Percentiles rank a stretch among this genome's conserved stretches.
phyloP scores from a whole-genome alignment of 2,113 vertebrate genomes.

The Lagopus leucura region DNA sequence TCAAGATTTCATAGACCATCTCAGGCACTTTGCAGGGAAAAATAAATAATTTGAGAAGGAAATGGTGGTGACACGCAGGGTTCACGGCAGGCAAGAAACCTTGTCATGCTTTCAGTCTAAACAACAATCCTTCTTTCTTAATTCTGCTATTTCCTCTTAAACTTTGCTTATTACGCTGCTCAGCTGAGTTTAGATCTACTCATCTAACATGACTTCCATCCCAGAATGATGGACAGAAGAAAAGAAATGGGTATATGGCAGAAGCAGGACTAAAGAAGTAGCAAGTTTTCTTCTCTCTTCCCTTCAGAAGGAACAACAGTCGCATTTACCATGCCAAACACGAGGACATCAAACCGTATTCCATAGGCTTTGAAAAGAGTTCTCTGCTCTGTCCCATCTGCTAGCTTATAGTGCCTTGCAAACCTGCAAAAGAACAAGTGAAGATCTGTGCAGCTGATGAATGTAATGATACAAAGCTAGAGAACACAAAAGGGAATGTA shows the following conservation, averaged over 20 bases:
- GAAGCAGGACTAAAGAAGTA: not conserved
- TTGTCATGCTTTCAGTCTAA: not conserved
- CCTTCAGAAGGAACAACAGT: not conserved
- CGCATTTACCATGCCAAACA: slow-evolving; percentile 83
- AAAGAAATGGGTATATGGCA: not conserved
- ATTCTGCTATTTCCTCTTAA: not conserved
- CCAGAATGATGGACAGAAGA: not conserved
- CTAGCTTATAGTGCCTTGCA: slow-evolving; percentile 79
- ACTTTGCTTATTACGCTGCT: not conserved
- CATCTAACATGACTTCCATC: not conserved
- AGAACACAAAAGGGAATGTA: not conserved
- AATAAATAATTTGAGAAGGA: not conserved
- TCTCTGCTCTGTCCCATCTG: slow-evolving; percentile 75
- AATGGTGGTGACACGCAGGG: not conserved
- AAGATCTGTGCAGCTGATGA: not conserved
- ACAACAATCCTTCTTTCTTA: not conserved
- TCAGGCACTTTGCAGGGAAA: not conserved
- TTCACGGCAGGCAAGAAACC: not conserved
- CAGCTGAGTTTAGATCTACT: not conserved
- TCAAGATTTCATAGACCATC: not conserved
- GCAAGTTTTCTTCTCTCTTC: not conserved
- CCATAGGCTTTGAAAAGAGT: slow-evolving; percentile 87
- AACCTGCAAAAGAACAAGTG: slow-evolving; percentile 73
- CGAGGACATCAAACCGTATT: slow-evolving; percentile 88
- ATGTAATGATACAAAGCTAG: not conserved